These are phyloP conservation scores for Apteryx owenii DNA, from an alignment of 2,113 vertebrate species.

Conservation along the genomic window DNA sequence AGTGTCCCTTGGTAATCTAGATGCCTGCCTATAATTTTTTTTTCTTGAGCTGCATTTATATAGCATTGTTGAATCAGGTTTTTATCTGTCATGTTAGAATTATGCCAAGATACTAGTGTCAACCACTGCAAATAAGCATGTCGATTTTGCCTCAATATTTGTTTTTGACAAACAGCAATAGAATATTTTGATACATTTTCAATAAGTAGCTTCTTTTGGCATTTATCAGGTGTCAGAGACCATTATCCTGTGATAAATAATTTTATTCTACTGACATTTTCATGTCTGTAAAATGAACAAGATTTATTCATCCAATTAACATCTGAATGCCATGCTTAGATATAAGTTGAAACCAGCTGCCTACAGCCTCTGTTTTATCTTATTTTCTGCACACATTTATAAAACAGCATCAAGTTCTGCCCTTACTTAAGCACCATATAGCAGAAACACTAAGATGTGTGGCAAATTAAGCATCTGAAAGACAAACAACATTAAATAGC, in stretches of 20 bases:
- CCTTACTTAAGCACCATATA: background rate
- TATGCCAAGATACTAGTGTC: slow-evolving; percentile 1
- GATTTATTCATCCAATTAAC: slow-evolving; percentile 82
- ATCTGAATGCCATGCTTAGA: slow-evolving; percentile 81
- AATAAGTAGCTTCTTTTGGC: slow-evolving; percentile 75
- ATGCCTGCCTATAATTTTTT: background rate
- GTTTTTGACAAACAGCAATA: slow-evolving; percentile 72
- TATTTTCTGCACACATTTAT: slow-evolving; percentile 62
- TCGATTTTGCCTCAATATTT: slow-evolving; percentile 68
- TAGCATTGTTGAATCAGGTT: background rate
- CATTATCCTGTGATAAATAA: slow-evolving; percentile 76
- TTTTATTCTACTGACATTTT: slow-evolving; percentile 80
- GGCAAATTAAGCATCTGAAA: background rate
- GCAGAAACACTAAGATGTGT: background rate
- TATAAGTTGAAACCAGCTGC: slow-evolving; percentile 74
- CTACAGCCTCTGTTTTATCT: slow-evolving; percentile 64
- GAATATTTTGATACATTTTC: slow-evolving; percentile 72
- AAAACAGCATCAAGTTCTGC: slow-evolving; percentile 30
- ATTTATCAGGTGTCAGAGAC: slow-evolving; percentile 77
- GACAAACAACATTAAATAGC: background rate
- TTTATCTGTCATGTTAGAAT: background rate
- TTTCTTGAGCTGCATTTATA: background rate
- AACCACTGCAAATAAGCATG: slow-evolving; percentile 53
- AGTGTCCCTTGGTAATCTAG: background rate
- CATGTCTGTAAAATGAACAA: slow-evolving; percentile 78